These are phyloP conservation scores for Leptodactylus fuscus DNA, from an alignment of 2,113 vertebrate genomes.

Conservation along the genomic window DNA sequence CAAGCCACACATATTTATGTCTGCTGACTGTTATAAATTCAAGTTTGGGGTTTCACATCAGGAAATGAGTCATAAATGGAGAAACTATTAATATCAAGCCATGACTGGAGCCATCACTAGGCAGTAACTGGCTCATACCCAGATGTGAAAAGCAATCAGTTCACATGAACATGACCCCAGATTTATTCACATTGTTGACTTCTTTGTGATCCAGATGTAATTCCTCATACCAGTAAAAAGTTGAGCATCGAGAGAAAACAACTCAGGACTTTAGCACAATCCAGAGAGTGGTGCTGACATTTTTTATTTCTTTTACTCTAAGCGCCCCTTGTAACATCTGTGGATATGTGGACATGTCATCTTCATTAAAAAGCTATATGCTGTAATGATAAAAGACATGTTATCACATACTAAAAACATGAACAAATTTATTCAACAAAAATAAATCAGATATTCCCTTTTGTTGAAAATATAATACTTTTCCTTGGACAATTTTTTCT, in stretches of 20 bases:
- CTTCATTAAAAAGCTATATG: too few species aligned
- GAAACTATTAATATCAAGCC: constrained; percentile 8
- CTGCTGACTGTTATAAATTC: not conserved
- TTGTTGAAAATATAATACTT: too few species aligned
- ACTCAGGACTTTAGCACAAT: too few species aligned
- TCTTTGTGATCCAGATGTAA: not conserved
- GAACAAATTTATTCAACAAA: too few species aligned
- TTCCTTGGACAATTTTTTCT: not conserved
- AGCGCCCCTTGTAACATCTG: too few species aligned
- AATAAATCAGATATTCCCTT: too few species aligned
- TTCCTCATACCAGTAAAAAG: not conserved
- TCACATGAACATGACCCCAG: not conserved
- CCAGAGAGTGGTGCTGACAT: too few species aligned
- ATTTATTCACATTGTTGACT: not conserved
- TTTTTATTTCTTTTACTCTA: too few species aligned
- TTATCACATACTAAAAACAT: too few species aligned
- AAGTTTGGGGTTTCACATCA: constrained; percentile 10
- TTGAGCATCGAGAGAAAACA: not conserved
- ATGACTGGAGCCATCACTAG: not conserved
- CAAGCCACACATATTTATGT: constrained; percentile 1
- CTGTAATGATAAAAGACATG: too few species aligned
- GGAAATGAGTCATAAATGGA: constrained; percentile 5
- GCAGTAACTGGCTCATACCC: not conserved
- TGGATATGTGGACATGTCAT: too few species aligned
- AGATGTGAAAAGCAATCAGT: not conserved